Evolutionary conservation across 2,113 vertebrate genomes (phyloP).

Genomic region (Varanus salvator): DNA sequence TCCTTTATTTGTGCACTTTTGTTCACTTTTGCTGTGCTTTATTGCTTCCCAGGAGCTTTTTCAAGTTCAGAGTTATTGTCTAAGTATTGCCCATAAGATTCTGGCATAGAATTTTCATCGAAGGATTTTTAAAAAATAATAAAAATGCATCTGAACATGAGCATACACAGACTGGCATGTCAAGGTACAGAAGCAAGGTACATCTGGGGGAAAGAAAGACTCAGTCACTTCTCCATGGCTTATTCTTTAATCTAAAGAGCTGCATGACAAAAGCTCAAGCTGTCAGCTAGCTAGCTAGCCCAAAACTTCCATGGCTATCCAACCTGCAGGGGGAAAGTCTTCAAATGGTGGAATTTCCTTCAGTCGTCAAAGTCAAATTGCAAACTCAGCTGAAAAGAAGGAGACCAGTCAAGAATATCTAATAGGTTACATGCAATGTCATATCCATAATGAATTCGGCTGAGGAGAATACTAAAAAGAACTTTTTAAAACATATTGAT

Average conservation of each 20-base stretch:
- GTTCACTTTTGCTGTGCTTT: conserved; percentile 3
- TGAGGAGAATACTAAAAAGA: conserved; percentile 33
- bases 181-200: background rate
- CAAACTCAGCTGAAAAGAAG: conserved; percentile 23
- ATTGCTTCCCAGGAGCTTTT: background rate
- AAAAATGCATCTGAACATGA: background rate
- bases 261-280: conserved; percentile 20
- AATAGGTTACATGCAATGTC: conserved; percentile 5
- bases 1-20: background rate
- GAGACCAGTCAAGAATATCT: conserved; percentile 24
- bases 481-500: background rate
- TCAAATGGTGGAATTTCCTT: background rate
- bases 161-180: background rate
- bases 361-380: conserved; percentile 13
- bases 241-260: background rate
- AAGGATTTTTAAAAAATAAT: conserved; percentile 14
- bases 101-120: background rate
- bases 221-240: background rate
- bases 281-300: background rate
- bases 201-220: background rate
- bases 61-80: conserved; percentile 33
- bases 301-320: conserved; percentile 9
- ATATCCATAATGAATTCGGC: conserved; percentile 7
- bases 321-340: background rate
- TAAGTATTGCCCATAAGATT: conserved; percentile 20